Percentiles rank a stretch among this genome's conserved stretches.
Conservation (phyloP, 2,888 invertebrate genomes). For the Gortyna flavago region DNA sequence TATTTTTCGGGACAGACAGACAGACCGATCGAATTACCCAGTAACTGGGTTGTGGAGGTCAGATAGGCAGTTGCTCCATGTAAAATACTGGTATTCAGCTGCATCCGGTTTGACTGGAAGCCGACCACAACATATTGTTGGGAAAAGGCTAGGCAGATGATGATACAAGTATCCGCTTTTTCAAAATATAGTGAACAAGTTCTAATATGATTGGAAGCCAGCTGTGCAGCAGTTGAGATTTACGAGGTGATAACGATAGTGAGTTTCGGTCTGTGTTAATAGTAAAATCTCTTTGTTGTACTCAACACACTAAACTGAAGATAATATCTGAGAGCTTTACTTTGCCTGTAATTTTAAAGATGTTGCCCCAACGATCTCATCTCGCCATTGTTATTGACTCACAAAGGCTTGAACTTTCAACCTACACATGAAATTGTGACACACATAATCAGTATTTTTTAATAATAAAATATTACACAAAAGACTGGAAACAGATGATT, state of each 20-base stretch:
- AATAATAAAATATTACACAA: slow-evolving; percentile 28
- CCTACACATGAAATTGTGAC: slow-evolving; percentile 28
- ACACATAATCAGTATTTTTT: slow-evolving; percentile 21
- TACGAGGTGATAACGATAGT: not conserved
- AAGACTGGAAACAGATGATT: slow-evolving; percentile 26
- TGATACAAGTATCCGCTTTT: not conserved
- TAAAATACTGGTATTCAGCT: too few species aligned
- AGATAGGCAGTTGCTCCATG: too few species aligned
- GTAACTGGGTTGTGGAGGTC: too few species aligned
- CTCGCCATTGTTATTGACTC: slow-evolving; percentile 17
- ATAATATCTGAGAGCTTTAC: not conserved
- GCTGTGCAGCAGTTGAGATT: not conserved
- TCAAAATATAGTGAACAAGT: not conserved
- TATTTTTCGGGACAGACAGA: not conserved
- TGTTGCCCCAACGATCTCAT: not conserved
- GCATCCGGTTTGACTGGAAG: too few species aligned
- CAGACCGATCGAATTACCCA: too few species aligned
- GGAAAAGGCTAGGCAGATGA: too few species aligned
- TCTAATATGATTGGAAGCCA: not conserved
- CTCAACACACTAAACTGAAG: not conserved
- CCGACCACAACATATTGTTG: too few species aligned
- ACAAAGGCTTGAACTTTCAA: slow-evolving; percentile 23
- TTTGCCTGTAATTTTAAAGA: not conserved
- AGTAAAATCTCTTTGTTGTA: not conserved
- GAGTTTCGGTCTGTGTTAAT: not conserved